phyloP scores from a whole-genome alignment of 2,113 vertebrate species.

The Podarcis muralis region DNA sequence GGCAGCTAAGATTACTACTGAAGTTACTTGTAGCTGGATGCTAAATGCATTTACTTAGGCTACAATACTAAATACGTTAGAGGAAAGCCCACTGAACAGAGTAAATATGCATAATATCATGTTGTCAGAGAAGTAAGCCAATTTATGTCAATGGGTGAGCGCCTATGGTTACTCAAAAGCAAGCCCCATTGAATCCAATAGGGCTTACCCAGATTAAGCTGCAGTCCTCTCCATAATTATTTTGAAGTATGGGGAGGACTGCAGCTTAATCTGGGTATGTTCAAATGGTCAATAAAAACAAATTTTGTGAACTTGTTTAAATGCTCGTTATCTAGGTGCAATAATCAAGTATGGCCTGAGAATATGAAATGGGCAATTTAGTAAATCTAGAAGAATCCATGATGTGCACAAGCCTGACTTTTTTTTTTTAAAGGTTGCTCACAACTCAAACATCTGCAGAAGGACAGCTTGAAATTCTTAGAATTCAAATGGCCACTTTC shows the following conservation, averaged over 20 bases:
- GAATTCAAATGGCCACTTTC: not conserved
- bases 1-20: not conserved
- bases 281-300: conserved; percentile 9
- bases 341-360: not conserved
- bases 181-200: not conserved
- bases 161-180: not conserved
- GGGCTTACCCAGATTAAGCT: not conserved
- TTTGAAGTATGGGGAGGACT: not conserved
- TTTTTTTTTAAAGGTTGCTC: rapidly evolving
- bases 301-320: not conserved
- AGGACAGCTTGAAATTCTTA: rapidly evolving
- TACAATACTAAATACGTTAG: not conserved
- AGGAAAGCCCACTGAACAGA: not conserved
- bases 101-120: not conserved
- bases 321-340: not conserved
- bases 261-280: not conserved
- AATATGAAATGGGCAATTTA: not conserved
- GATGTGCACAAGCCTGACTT: not conserved
- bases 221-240: not conserved
- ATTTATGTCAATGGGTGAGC: not conserved
- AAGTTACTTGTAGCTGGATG: not conserved
- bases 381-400: not conserved
- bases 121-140: not conserved
- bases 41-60: not conserved
- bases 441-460: not conserved